phyloP scores from a whole-genome alignment of 2,113 vertebrate species.

The Barnardius zonarius region DNA sequence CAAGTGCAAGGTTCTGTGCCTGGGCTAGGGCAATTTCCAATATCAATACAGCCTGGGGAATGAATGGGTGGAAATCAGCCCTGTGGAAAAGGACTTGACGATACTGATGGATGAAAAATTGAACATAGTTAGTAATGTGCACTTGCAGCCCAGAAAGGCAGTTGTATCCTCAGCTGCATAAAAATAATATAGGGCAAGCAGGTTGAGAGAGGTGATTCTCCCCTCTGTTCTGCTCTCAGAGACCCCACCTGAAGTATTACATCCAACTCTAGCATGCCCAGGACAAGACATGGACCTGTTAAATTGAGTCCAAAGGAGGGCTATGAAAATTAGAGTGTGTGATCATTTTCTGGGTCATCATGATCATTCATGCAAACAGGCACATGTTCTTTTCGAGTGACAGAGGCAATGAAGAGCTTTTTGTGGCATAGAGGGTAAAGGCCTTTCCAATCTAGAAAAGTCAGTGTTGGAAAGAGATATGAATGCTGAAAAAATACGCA shows the following conservation, averaged over 20 bases:
- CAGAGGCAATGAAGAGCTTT: background rate
- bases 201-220: too few species aligned
- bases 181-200: too few species aligned
- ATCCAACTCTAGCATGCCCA: background rate
- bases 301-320: background rate
- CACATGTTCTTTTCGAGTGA: background rate
- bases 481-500: background rate
- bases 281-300: background rate
- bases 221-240: background rate
- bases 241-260: background rate
- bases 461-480: background rate
- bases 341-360: background rate
- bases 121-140: too few species aligned
- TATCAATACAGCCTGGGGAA: background rate
- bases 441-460: background rate
- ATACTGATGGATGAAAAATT: too few species aligned
- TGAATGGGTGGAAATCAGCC: background rate
- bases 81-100: background rate
- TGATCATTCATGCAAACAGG: background rate
- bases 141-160: too few species aligned
- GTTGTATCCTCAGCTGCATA: too few species aligned
- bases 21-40: background rate
- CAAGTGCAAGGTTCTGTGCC: background rate
- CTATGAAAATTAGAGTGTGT: background rate
- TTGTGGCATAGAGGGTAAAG: background rate